phyloP scores from a whole-genome alignment of 1,140 invertebrate genomes.

The Zophobas atratus region DNA sequence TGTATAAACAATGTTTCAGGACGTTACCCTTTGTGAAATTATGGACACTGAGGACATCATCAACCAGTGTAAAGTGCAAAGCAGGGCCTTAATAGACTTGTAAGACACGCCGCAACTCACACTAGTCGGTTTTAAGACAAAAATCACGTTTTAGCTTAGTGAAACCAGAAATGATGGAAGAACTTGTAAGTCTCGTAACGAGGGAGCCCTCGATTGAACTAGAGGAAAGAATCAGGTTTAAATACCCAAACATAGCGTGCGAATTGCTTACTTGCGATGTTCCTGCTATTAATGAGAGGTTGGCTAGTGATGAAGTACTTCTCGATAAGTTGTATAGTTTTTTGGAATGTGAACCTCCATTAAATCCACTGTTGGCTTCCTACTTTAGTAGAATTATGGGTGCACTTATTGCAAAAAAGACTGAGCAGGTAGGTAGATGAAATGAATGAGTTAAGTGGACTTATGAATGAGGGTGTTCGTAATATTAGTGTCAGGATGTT shows the following conservation, averaged over 20 bases:
- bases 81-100: constrained; percentile 93
- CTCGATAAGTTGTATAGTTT: constrained; percentile 91
- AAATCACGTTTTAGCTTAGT: constrained; percentile 79
- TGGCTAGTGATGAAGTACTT: constrained; percentile 83
- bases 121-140: background rate
- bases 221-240: constrained; percentile 86
- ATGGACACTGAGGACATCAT: constrained; percentile 96
- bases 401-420: constrained; percentile 86
- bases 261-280: constrained; percentile 94
- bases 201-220: constrained; percentile 85
- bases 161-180: constrained; percentile 85
- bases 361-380: constrained; percentile 95
- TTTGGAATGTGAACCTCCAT: constrained; percentile 86
- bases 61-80: constrained; percentile 95
- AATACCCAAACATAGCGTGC: constrained; percentile 93
- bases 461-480: background rate
- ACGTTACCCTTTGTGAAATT: constrained; percentile 91
- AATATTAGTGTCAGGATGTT: constrained; percentile 2
- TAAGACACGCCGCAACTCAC: constrained; percentile 74
- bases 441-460: background rate
- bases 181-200: constrained; percentile 89
- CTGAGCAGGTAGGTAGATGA: constrained; percentile 76
- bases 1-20: constrained; percentile 73
- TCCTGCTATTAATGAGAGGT: constrained; percentile 86
- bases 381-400: constrained; percentile 97